A percentile compares a stretch with the other conserved stretches of the same genome.
These are phyloP conservation scores for Drosophila rhopaloa DNA, from an alignment of 1,140 invertebrate genomes.

Conservation along the genomic window DNA sequence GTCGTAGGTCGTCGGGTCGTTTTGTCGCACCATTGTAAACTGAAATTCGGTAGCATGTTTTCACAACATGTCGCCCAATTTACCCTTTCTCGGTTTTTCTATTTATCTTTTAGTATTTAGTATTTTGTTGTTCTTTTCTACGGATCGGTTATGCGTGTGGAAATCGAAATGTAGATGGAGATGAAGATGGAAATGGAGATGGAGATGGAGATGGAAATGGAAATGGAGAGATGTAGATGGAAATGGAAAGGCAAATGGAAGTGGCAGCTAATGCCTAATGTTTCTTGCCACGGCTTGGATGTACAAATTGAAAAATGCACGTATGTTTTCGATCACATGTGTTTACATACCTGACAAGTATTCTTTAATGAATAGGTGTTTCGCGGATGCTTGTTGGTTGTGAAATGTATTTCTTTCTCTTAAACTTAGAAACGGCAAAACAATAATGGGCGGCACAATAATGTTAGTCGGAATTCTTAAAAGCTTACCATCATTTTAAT, in stretches of 20 bases:
- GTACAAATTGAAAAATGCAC: slow-evolving; percentile 11
- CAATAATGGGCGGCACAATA: neutral
- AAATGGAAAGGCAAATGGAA: too few species aligned
- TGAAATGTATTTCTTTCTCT: too few species aligned
- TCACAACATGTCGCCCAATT: slow-evolving; percentile 80
- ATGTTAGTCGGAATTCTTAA: too few species aligned
- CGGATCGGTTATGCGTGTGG: neutral
- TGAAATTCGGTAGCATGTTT: slow-evolving; percentile 80
- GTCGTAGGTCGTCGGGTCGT: slow-evolving; percentile 12
- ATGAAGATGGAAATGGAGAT: neutral
- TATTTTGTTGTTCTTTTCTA: slow-evolving; percentile 21
- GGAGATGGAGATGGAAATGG: neutral
- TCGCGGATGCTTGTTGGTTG: neutral
- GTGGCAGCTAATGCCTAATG: neutral
- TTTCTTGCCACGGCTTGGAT: slow-evolving; percentile 6
- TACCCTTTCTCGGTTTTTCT: slow-evolving; percentile 73
- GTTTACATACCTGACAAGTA: slow-evolving; percentile 26
- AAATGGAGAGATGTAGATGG: neutral
- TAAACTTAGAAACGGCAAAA: too few species aligned
- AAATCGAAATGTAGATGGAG: neutral
- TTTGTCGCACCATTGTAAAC: slow-evolving; percentile 75
- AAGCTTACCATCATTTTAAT: too few species aligned
- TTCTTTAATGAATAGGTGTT: slow-evolving; percentile 25
- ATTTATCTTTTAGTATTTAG: slow-evolving; percentile 43
- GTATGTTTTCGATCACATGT: slow-evolving; percentile 4